Percentiles rank a stretch among this genome's conserved stretches.
These are phyloP conservation scores for Wiebesia pumilae DNA, from an alignment of 1,140 invertebrate species.

Conservation along the genomic window DNA sequence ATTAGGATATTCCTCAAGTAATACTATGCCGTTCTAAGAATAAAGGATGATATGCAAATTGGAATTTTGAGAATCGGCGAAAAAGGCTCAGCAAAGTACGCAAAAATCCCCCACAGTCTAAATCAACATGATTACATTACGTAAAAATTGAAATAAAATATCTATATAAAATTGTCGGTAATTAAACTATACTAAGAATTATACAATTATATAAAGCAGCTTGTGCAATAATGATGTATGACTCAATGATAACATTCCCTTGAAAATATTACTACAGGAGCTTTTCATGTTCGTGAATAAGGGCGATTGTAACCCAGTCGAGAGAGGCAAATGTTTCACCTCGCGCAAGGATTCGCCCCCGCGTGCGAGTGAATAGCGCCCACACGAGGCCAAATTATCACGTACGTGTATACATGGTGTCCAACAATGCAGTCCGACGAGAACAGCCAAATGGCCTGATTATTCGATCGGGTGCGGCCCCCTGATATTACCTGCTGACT, in stretches of 20 bases:
- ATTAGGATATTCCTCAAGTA: neutral
- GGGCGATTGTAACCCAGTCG: neutral
- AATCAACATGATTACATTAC: no score
- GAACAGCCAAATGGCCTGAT: slow-evolving; percentile 67
- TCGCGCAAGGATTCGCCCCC: neutral
- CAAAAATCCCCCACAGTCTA: no score
- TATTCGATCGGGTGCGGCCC: slow-evolving; percentile 61
- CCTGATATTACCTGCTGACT: slow-evolving; percentile 71
- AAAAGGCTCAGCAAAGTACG: neutral
- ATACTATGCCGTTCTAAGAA: no score
- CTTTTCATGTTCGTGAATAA: neutral
- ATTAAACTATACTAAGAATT: slow-evolving; percentile 64
- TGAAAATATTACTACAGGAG: neutral
- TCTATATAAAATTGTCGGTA: neutral
- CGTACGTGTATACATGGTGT: slow-evolving; percentile 61
- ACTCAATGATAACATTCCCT: slow-evolving; percentile 68
- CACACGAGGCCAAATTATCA: neutral
- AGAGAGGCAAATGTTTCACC: slow-evolving; percentile 13
- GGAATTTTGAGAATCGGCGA: neutral
- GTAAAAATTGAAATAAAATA: neutral
- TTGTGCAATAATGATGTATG: slow-evolving; percentile 67
- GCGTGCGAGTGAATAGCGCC: no score
- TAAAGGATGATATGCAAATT: neutral
- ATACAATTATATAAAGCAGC: slow-evolving; percentile 63
- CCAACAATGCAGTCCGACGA: slow-evolving; percentile 66